phyloP scores from a whole-genome alignment of 1,140 invertebrate species.

The Leptinotarsa texana region DNA sequence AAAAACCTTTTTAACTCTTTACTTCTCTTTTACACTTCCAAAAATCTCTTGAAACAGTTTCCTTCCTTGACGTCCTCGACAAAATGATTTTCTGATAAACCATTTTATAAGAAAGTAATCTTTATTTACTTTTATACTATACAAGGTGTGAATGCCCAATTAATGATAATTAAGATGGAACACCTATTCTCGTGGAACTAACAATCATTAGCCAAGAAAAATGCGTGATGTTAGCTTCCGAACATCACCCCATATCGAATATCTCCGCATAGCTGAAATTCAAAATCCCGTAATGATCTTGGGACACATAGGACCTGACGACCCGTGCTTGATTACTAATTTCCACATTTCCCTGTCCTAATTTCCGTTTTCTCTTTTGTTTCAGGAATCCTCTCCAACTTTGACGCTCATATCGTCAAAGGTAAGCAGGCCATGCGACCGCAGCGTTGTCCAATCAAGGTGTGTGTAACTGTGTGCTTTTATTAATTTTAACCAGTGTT shows the following conservation, averaged over 20 bases:
- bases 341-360: slow-evolving; percentile 1
- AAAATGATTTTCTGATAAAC: too few species aligned
- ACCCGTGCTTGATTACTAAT: slow-evolving; percentile 2
- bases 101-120: too few species aligned
- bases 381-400: slow-evolving; percentile 69
- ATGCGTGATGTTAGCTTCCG: not conserved
- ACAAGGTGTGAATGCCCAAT: too few species aligned
- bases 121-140: too few species aligned
- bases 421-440: slow-evolving; percentile 64
- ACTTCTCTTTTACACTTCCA: too few species aligned
- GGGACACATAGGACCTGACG: not conserved
- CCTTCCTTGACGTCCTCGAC: too few species aligned
- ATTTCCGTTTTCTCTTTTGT: slow-evolving; percentile 54
- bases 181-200: not conserved
- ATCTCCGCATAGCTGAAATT: not conserved
- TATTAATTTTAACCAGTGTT: slow-evolving; percentile 17
- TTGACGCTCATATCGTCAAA: slow-evolving; percentile 70
- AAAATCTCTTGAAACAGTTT: too few species aligned
- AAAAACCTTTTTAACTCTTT: too few species aligned
- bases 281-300: not conserved
- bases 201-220: slow-evolving; percentile 3
- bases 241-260: not conserved
- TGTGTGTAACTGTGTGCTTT: slow-evolving; percentile 55
- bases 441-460: slow-evolving; percentile 56
- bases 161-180: too few species aligned